Evolutionary conservation across 1,140 invertebrate species (phyloP).

Genomic region (Solenopsis fugax): DNA sequence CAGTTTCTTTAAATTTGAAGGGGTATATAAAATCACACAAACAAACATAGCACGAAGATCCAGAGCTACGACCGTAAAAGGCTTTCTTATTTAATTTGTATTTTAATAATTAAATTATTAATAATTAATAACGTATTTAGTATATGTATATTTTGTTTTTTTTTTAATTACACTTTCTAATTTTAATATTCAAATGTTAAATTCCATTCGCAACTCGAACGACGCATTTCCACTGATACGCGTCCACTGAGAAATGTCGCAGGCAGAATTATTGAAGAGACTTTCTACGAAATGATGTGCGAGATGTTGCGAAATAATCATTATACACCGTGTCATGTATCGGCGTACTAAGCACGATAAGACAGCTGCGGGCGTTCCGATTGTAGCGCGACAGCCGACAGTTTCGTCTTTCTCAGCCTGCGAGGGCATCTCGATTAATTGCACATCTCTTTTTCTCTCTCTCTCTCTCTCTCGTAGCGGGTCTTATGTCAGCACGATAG

Average conservation of each 20-base stretch:
- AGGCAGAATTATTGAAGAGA: background rate
- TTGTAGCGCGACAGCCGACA: background rate
- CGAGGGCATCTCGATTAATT: slow-evolving; percentile 10
- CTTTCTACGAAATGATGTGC: slow-evolving; percentile 30
- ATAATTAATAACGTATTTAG: too few relatives aligned
- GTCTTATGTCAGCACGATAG: background rate
- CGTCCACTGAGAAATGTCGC: background rate
- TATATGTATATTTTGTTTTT: too few relatives aligned
- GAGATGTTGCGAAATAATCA: slow-evolving; percentile 27
- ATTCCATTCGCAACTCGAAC: background rate
- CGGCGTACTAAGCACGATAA: background rate
- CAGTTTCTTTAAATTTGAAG: too few relatives aligned
- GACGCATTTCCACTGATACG: background rate
- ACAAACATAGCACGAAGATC: too few relatives aligned
- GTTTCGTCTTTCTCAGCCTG: background rate
- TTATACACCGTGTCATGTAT: background rate
- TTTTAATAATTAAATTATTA: too few relatives aligned
- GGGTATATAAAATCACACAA: too few relatives aligned
- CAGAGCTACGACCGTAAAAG: too few relatives aligned
- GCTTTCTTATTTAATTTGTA: too few relatives aligned
- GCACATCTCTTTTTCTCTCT: background rate
- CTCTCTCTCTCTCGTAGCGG: background rate
- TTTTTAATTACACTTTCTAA: background rate
- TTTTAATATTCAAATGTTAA: background rate
- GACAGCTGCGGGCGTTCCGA: background rate